A percentile compares a stretch with the other conserved stretches of the same genome.
These are phyloP conservation scores for Euzophera pinguis DNA, from an alignment of 2,888 invertebrate species.

Conservation along the genomic window DNA sequence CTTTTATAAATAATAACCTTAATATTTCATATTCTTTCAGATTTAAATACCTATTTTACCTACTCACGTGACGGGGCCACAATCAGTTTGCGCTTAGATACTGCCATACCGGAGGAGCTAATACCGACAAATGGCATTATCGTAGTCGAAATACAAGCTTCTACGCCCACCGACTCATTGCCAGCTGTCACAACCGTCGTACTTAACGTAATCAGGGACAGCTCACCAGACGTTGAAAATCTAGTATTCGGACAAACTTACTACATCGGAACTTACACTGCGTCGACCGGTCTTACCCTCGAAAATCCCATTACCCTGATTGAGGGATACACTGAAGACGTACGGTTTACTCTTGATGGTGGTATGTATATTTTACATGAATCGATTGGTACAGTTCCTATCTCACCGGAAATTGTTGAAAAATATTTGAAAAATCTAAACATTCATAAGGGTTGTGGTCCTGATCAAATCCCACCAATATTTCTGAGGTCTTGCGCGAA, in stretches of 20 bases:
- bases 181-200: conserved; percentile 22
- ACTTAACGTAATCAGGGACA: conserved; percentile 14
- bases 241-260: conserved; percentile 27
- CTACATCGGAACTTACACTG: conserved; percentile 34
- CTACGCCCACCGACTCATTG: conserved; percentile 18
- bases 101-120: conserved; percentile 22
- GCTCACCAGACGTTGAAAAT: conserved; percentile 15
- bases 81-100: conserved; percentile 20
- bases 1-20: too few relatives aligned
- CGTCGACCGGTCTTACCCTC: conserved; percentile 25
- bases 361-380: conserved; percentile 20
- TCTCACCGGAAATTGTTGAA: too few relatives aligned
- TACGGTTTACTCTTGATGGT: conserved; percentile 33
- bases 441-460: too few relatives aligned
- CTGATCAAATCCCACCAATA: too few relatives aligned
- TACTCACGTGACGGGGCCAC: conserved; percentile 12
- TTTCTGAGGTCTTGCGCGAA: too few relatives aligned
- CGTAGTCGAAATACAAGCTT: conserved; percentile 26
- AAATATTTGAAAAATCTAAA: too few relatives aligned
- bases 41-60: conserved; percentile 17
- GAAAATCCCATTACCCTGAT: conserved; percentile 26
- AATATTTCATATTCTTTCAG: too few relatives aligned
- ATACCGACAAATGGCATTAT: conserved; percentile 25
- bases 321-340: conserved; percentile 29
- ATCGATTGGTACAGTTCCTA: too few relatives aligned